Evolutionary conservation across 2,888 invertebrate genomes (phyloP), one percentile per base, ranked within the genome.

Genomic region (Parnassius glacialis): DNA sequence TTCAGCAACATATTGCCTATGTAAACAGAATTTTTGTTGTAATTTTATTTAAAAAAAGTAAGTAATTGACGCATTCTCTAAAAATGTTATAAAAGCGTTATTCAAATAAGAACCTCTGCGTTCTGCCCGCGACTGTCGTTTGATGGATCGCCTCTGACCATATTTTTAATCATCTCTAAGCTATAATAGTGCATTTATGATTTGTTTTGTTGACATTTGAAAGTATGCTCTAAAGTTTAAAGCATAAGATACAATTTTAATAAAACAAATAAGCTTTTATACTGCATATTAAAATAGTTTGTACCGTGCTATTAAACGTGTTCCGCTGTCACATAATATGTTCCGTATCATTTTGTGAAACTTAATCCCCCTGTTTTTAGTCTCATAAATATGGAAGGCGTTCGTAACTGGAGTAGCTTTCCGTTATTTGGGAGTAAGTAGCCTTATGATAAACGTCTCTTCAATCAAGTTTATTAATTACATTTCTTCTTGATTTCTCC

Each of bases 101-200:
- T 88, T 86, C 83, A 88, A 88, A 89, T 87, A 85, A 85, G 85
- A 79, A 78, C 73, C 79, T 70, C 68, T 74, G 76, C 77, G 76
- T 81, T 84, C 81, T 81, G 79, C 75, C 74, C 74, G 75, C 78
- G 80, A 84, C 83, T 78, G 83, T 83, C 82, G 75, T 73, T 80
- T 90, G 90, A 90, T 90, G 83, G 90, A 90, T 90, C 76, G 83
- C 80, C 79, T 72, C 73, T 71, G 78, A 81, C 80, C 79, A 82
- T n/a, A n/a, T 85, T 90, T 90, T 89, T 89, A 90, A 89, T 90
- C 85, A 85, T 83, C 76, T 78, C 66, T 64, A 63, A 10, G 41
- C 42, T 53, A n/a, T 42, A 63, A 47, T 25, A 55, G 55, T 51
- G 45, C 10, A 58, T 52, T 62, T 52, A 58, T 12, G 20, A 48